Percentiles rank a stretch among this genome's conserved stretches.
phyloP scores from a whole-genome alignment of 2,888 invertebrate species.

The Meta bourneti region DNA sequence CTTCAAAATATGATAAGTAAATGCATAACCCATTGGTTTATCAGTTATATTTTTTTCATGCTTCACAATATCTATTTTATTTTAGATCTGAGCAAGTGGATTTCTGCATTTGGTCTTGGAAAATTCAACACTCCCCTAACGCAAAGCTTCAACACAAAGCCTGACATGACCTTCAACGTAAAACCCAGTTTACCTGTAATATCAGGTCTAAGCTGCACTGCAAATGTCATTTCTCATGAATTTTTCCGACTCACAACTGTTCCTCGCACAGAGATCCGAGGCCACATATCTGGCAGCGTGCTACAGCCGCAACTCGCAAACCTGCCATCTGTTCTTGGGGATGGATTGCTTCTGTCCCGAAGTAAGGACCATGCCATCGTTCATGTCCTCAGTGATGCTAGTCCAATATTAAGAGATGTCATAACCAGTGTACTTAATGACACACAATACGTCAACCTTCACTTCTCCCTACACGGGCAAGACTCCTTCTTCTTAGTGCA shows the following conservation, averaged over 20 bases:
- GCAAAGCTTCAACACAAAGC: constrained; percentile 37
- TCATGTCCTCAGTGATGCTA: constrained; percentile 91
- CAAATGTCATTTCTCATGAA: constrained; percentile 76
- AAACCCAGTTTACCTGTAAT: constrained; percentile 78
- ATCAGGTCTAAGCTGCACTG: constrained; percentile 78
- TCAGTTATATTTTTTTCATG: neutral
- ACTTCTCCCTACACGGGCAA: constrained; percentile 83
- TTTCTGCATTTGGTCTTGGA: constrained; percentile 76
- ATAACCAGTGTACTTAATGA: constrained; percentile 95
- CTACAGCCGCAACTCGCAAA: constrained; percentile 75
- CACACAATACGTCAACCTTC: constrained; percentile 91
- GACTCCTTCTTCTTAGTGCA: constrained; percentile 96
- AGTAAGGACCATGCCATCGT: constrained; percentile 83
- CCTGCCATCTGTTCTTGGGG: constrained; percentile 84
- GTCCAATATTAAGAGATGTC: constrained; percentile 94
- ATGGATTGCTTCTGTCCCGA: constrained; percentile 89
- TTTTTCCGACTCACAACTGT: constrained; percentile 78
- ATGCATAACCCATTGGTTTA: no score
- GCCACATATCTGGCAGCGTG: constrained; percentile 64
- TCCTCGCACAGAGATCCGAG: constrained; percentile 76
- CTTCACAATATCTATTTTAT: neutral
- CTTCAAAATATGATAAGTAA: no score
- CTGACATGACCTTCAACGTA: constrained; percentile 33
- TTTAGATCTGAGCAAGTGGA: constrained; percentile 76
- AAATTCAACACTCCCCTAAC: constrained; percentile 67